Base-by-base conservation (phyloP, 2,113 vertebrate species). In the Podarcis raffonei region DNA sequence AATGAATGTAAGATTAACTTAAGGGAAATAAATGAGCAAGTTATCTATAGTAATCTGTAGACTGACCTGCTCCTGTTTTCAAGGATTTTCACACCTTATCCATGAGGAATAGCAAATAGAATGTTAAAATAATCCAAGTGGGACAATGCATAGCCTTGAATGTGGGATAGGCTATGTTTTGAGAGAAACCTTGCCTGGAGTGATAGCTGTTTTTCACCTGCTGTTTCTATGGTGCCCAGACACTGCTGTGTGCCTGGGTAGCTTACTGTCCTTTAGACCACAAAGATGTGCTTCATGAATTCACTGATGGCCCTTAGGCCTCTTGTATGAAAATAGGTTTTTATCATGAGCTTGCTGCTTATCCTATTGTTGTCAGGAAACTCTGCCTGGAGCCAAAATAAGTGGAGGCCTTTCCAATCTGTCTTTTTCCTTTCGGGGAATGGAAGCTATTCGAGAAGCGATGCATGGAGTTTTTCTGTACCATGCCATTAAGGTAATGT, bases 401-500 rank as follows among this genome's bases (percentile, higher is more conserved):
- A 99, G 99, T 75, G 99, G 99, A 59, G 99, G 99, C 75, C 97
- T 99, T 87, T 99, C 99, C 95, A 99, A 99, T 95, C 94, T 99
- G 86, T 99, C 99, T 78, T 99, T 99, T 95, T 98, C 99, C 83
- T 99, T 99, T 96, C 97, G 99, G 91, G 99, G 99, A 35, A 99
- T 99, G 99, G 99, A 99, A 32, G 97, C 92, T 83, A 98, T 99
- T 94, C 97, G 99, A 93, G 98, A 99, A 95, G 98, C 99, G 22
- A 99, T 99, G 98, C 99, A 99, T 16, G 98, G 98, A 18, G 98
- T 97, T 7, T 99, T 99, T 88, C 98, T 99, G 32, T 99, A 99
- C 92, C 98, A 99, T 0, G 98, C 99, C 0, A 99, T 98, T 94
- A 96, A 97, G 97, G 97, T 98, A 96, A 9, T 32, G 22, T 27